phyloP scores from a whole-genome alignment of 2,797 vertebrate genomes.

The Amphiprion clarkii region DNA sequence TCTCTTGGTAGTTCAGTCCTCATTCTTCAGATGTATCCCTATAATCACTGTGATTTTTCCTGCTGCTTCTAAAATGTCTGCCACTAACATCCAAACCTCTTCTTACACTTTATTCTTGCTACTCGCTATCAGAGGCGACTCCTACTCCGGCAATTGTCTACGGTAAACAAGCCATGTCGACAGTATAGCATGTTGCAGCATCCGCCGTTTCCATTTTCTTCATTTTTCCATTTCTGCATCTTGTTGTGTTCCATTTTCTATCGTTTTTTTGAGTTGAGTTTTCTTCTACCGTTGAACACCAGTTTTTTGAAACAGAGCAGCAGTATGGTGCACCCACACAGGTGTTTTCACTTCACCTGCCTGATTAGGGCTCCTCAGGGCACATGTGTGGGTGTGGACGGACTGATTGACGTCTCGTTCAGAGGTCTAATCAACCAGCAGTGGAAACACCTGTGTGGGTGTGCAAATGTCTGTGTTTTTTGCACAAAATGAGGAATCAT shows the following conservation, averaged over 20 bases:
- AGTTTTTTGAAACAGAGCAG: neutral
- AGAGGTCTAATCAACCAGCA: conserved; percentile 14
- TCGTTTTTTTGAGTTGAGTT: neutral
- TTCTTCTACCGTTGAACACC: neutral
- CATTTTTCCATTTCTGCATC: neutral
- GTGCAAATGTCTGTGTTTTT: conserved; percentile 1
- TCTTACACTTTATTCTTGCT: conserved; percentile 88
- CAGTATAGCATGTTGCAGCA: conserved; percentile 24
- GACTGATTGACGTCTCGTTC: neutral
- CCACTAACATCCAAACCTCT: conserved; percentile 78
- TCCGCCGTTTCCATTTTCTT: conserved; percentile 11
- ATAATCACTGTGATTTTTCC: conserved; percentile 13
- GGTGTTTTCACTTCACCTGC: conserved; percentile 9
- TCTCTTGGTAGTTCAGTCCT: too few species aligned
- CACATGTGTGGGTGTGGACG: neutral
- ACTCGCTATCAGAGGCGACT: conserved; percentile 92
- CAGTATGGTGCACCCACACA: neutral
- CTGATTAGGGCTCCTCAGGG: neutral
- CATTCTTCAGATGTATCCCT: neutral
- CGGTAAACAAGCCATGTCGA: conserved; percentile 89
- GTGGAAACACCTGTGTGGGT: conserved; percentile 17
- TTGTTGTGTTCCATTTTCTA: conserved; percentile 4
- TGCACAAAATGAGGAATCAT: neutral
- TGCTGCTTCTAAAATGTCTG: conserved; percentile 36
- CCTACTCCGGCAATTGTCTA: conserved; percentile 94